Percentiles rank a stretch among this genome's conserved stretches.
These are phyloP conservation scores for Anticlea derivata DNA, from an alignment of 2,888 invertebrate genomes.

Conservation along the genomic window DNA sequence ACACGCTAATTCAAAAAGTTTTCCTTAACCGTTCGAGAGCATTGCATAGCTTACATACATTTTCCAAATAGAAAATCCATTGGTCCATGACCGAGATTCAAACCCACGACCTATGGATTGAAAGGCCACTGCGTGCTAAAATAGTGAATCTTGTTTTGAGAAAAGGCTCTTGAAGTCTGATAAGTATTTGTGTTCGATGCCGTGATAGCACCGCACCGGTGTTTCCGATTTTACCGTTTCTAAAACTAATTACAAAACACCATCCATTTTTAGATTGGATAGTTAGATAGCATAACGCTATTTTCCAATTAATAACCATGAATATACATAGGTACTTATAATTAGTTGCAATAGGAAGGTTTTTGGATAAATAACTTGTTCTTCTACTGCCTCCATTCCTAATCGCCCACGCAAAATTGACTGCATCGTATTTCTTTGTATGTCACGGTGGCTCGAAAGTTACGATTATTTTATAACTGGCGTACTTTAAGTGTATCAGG, in stretches of 20 bases:
- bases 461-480: slow-evolving; percentile 59
- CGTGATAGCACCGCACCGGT: neutral
- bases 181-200: neutral
- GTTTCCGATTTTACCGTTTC: slow-evolving; percentile 4
- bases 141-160: neutral
- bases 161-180: neutral
- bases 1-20: too few species aligned
- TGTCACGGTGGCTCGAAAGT: slow-evolving; percentile 52
- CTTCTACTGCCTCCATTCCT: slow-evolving; percentile 51
- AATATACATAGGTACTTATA: slow-evolving; percentile 17
- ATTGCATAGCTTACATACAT: too few species aligned
- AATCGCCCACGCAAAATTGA: slow-evolving; percentile 51
- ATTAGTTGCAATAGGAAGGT: slow-evolving; percentile 13
- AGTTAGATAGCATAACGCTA: slow-evolving; percentile 24
- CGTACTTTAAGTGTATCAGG: slow-evolving; percentile 56
- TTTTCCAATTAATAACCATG: slow-evolving; percentile 29
- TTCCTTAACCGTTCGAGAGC: too few species aligned
- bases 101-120: too few species aligned
- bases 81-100: too few species aligned
- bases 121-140: too few species aligned
- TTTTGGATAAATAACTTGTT: slow-evolving; percentile 49
- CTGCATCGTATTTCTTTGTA: slow-evolving; percentile 49
- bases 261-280: neutral
- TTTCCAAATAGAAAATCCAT: too few species aligned
- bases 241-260: neutral